Evolutionary conservation across 2,113 vertebrate species (phyloP), one percentile per base, ranked within the genome.

Genomic region (Pseudopipra pipra): DNA sequence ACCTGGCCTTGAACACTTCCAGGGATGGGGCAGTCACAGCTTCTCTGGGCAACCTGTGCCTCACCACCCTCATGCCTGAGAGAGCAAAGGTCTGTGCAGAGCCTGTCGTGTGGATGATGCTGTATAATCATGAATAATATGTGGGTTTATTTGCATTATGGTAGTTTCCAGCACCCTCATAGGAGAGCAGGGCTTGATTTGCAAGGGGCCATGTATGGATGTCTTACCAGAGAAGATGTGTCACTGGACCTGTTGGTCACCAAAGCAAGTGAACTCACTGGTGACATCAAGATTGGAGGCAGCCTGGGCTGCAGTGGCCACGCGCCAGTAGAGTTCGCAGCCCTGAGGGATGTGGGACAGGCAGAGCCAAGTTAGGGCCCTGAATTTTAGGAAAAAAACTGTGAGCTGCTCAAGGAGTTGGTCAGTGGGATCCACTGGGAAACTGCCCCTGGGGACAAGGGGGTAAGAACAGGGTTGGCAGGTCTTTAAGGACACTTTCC

Each of bases 211-310:
- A 2, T 0, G 5, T 6, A 2, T 27, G 61, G 30, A 9, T 31
- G 8, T 27, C 71, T 43, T 13, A 2, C 12, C 54, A 47, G 54
- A 73, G 47, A 19, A 43, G 54, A 18, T 5, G 6, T 2, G 5
- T 5, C 51, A 11, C 31, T 13, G 31, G 41, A 47, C 37, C 39
- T 75, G 28, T 8, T 41, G 62, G 47, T 47, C 63, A 66, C 39
- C 39, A 54, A 0, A 0, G 0, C 39, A n/a, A 24, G 27, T 30
- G 37, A 75, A 14, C 8, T 35, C 55, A 22, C 4, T 55, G 61
- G 52, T 3, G 0, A 13, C 54, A 67, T 30, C 52, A n/a, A 24
- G 37, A 59, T 0, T 24, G 33, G 54, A 61, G 33, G 22, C 43
- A 58, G 35, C 51, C 35, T 33, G 51, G 51, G 4, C 46, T 75